A percentile compares a stretch with the other conserved stretches of the same genome.
Conservation (phyloP, 2,797 vertebrate genomes). For the Melanotaenia boesemani region DNA sequence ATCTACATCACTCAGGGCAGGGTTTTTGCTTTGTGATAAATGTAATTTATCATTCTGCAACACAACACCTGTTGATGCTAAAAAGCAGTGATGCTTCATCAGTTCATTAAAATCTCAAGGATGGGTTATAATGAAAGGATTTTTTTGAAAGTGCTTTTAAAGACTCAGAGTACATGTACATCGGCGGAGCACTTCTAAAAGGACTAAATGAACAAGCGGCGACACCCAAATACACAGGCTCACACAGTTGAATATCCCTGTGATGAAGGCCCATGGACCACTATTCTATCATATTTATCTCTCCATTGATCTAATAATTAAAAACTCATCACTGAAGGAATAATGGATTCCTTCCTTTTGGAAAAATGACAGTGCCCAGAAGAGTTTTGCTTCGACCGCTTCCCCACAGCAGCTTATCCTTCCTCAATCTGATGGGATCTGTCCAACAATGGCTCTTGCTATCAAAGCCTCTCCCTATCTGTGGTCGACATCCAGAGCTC, state of each 20-base stretch:
- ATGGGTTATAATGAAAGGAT: not conserved
- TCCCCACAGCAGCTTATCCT: slow-evolving; percentile 65
- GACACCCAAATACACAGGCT: slow-evolving; percentile 11
- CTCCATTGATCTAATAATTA: slow-evolving; percentile 60
- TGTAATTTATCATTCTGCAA: not conserved
- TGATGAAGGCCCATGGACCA: slow-evolving; percentile 40
- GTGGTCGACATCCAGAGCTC: slow-evolving; percentile 67
- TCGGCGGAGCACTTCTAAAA: slow-evolving; percentile 21
- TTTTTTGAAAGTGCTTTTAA: not conserved
- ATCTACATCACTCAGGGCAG: too few species aligned
- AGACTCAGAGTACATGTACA: not conserved
- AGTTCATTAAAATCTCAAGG: not conserved
- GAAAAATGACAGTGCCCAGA: slow-evolving; percentile 57
- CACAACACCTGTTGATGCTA: not conserved
- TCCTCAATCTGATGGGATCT: slow-evolving; percentile 66
- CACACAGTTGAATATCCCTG: slow-evolving; percentile 31
- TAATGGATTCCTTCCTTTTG: slow-evolving; percentile 53
- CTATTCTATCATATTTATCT: slow-evolving; percentile 44
- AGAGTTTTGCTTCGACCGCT: slow-evolving; percentile 55
- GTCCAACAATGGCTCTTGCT: slow-evolving; percentile 65
- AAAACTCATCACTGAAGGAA: slow-evolving; percentile 62
- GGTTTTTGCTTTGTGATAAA: too few species aligned
- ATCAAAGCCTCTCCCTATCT: slow-evolving; percentile 67
- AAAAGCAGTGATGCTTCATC: not conserved
- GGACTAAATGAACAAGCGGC: slow-evolving; percentile 5